These are phyloP conservation scores for Aphidius gifuensis DNA, from an alignment of 1,140 invertebrate species.

Conservation along the genomic window DNA sequence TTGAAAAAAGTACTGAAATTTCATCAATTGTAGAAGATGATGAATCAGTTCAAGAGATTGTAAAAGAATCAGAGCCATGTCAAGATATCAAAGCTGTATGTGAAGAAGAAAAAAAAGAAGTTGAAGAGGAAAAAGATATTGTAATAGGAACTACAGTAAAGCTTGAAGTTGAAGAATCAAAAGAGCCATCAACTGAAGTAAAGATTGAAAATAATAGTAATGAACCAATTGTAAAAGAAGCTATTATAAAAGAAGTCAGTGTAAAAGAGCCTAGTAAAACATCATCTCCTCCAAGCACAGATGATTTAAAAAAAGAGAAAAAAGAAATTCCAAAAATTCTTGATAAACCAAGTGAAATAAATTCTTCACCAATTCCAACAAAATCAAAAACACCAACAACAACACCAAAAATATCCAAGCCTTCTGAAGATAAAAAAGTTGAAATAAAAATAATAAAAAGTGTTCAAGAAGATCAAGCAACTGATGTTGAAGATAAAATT, in stretches of 20 bases:
- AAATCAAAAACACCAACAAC: too few relatives aligned
- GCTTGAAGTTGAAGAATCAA: conserved; percentile 29
- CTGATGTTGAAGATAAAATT: conserved; percentile 6
- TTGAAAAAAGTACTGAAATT: neutral
- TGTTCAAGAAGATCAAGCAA: conserved; percentile 4
- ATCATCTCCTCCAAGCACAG: too few relatives aligned
- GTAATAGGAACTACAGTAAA: conserved; percentile 25
- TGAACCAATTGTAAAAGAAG: neutral
- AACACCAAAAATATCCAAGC: too few relatives aligned
- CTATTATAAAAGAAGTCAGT: too few relatives aligned
- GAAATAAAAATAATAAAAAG: neutral
- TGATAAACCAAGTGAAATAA: too few relatives aligned
- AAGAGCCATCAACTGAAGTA: neutral
- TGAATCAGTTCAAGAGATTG: conserved; percentile 2
- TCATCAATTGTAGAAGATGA: conserved; percentile 1
- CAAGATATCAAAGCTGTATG: conserved; percentile 23
- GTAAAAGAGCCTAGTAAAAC: too few relatives aligned
- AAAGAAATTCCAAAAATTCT: too few relatives aligned
- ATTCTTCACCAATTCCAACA: too few relatives aligned
- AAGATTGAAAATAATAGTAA: conserved; percentile 19
- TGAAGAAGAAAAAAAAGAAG: conserved; percentile 26
- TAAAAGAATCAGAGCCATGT: neutral
- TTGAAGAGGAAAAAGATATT: conserved; percentile 28
- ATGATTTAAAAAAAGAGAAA: too few relatives aligned
- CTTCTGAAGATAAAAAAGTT: neutral